Evolutionary conservation across 2,888 invertebrate genomes (phyloP).

Genomic region (Drosophila aldrichi): DNA sequence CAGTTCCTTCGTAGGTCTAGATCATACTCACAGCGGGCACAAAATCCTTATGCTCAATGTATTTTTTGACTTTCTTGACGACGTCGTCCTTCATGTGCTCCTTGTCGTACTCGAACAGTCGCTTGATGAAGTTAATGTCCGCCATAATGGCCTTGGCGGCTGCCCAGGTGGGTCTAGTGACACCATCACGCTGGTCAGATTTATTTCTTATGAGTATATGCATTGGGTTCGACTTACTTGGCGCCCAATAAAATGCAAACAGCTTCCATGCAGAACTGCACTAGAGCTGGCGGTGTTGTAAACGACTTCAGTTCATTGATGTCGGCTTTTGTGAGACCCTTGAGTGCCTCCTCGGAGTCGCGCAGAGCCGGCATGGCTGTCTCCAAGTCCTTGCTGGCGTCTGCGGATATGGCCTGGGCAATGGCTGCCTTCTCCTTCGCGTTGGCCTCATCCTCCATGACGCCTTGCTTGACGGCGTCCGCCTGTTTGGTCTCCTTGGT

Average conservation of each 20-base stretch:
- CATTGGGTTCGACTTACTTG: constrained; percentile 88
- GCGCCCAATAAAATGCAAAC: constrained; percentile 93
- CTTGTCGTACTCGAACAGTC: constrained; percentile 93
- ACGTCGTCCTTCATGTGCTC: constrained; percentile 92
- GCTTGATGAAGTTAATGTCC: constrained; percentile 93
- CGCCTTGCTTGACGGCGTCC: constrained; percentile 92
- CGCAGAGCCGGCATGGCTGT: constrained; percentile 94
- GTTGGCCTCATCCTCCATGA: constrained; percentile 92
- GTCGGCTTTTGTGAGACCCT: constrained; percentile 94
- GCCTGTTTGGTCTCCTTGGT: constrained; percentile 93
- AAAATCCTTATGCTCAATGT: constrained; percentile 94
- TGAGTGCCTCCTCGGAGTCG: constrained; percentile 93
- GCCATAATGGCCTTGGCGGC: constrained; percentile 92
- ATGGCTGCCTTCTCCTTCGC: constrained; percentile 95
- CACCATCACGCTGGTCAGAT: not conserved
- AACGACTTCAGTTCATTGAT: constrained; percentile 96
- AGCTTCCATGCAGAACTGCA: constrained; percentile 96
- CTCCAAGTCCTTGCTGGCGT: constrained; percentile 94
- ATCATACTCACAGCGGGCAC: constrained; percentile 88
- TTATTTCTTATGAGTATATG: no score
- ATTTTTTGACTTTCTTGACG: constrained; percentile 92
- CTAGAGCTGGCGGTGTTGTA: constrained; percentile 94
- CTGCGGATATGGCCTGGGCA: constrained; percentile 93
- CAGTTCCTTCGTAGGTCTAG: not conserved
- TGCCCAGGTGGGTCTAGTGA: constrained; percentile 92